Evolutionary conservation across 1,140 invertebrate genomes (phyloP).

Genomic region (Cotesia typhae): DNA sequence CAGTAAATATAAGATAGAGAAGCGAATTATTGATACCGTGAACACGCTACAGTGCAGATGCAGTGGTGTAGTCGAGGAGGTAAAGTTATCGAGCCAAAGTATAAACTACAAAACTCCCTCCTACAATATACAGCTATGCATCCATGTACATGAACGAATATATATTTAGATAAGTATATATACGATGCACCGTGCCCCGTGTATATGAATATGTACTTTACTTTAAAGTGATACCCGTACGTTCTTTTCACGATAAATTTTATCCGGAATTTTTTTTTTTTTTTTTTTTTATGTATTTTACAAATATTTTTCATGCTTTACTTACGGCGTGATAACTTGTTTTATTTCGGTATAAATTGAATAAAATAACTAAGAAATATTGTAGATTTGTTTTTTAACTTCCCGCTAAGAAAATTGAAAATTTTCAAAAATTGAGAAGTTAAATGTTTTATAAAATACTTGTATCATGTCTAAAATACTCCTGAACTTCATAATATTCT

Average conservation of each 20-base stretch:
- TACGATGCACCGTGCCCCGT: neutral
- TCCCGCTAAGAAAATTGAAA: no score
- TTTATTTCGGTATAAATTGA: no score
- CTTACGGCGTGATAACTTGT: no score
- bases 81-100: slow-evolving; percentile 9
- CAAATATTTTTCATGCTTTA: neutral
- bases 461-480: no score
- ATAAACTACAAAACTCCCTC: slow-evolving; percentile 27
- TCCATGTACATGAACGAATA: no score
- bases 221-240: slow-evolving; percentile 27
- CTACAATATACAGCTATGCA: neutral
- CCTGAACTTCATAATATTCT: no score
- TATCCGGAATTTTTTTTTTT: slow-evolving; percentile 1
- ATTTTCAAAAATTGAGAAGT: no score
- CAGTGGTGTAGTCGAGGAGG: neutral
- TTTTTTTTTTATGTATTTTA: slow-evolving; percentile 8
- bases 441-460: no score
- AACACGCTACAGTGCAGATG: slow-evolving; percentile 13
- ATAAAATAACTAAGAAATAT: no score
- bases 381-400: no score
- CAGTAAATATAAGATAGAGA: slow-evolving; percentile 35
- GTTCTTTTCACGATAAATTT: slow-evolving; percentile 24
- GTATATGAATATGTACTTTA: slow-evolving; percentile 2
- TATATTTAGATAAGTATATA: slow-evolving; percentile 5
- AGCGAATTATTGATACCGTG: slow-evolving; percentile 34